Evolutionary conservation across 2,888 invertebrate species (phyloP).

Genomic region (Hirtodrosophila histrioides): DNA sequence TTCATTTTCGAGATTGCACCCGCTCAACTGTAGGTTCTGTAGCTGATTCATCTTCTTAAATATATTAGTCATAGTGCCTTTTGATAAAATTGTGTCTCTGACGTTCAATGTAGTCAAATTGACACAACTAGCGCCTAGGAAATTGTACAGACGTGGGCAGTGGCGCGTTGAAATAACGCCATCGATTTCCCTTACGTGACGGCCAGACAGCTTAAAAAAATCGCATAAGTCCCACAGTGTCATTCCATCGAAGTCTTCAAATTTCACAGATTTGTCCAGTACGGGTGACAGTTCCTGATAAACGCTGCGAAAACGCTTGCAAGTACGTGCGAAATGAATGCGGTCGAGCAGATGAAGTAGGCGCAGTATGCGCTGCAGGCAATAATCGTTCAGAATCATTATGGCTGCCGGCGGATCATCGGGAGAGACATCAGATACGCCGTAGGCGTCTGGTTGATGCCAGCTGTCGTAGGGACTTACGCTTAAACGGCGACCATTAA

Average conservation of each 20-base stretch:
- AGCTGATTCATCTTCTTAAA: conserved; percentile 29
- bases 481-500: conserved; percentile 18
- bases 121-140: conserved; percentile 30
- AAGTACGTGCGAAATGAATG: conserved; percentile 59
- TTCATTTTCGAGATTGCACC: conserved; percentile 24
- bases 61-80: conserved; percentile 15
- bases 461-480: conserved; percentile 62
- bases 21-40: conserved; percentile 21
- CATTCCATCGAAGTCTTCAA: conserved; percentile 27
- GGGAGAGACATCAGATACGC: neutral
- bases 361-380: conserved; percentile 51
- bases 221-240: conserved; percentile 65
- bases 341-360: conserved; percentile 51
- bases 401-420: conserved; percentile 21
- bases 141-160: conserved; percentile 20
- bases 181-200: conserved; percentile 14
- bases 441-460: conserved; percentile 55
- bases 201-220: conserved; percentile 59
- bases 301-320: conserved; percentile 52
- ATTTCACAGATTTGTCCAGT: conserved; percentile 33
- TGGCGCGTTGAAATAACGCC: conserved; percentile 34
- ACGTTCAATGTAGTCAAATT: conserved; percentile 28
- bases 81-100: neutral
- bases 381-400: conserved; percentile 60
- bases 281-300: conserved; percentile 40